Conservation (phyloP, 2,797 vertebrate species). For the Meriones psammophilus region DNA sequence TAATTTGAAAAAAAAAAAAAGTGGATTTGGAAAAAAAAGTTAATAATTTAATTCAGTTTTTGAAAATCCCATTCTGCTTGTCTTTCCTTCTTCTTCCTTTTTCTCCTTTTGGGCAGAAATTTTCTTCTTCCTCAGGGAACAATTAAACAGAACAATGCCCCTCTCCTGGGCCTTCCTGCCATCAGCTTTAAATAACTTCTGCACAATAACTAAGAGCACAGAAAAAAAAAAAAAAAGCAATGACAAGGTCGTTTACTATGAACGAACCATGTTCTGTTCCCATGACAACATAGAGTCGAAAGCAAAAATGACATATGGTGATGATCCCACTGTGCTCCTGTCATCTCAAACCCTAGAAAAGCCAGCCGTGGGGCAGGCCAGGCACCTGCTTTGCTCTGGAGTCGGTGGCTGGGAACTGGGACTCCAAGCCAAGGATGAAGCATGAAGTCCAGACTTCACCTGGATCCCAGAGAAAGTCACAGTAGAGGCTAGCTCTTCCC, state of each 20-base stretch:
- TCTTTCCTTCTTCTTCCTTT: background rate
- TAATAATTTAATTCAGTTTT: background rate
- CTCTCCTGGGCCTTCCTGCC: slow-evolving; percentile 82
- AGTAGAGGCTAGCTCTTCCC: background rate
- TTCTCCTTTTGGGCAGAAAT: slow-evolving; percentile 31
- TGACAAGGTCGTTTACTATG: slow-evolving; percentile 86
- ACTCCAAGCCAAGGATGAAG: background rate
- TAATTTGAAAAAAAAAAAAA: slow-evolving; percentile 7
- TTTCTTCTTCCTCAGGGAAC: slow-evolving; percentile 40
- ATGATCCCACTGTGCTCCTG: slow-evolving; percentile 68
- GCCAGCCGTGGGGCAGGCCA: too few relatives aligned
- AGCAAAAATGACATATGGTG: slow-evolving; percentile 77
- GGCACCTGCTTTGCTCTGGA: background rate
- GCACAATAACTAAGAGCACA: slow-evolving; percentile 82
- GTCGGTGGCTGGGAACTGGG: background rate
- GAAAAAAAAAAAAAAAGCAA: slow-evolving; percentile 76
- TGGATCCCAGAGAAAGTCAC: background rate
- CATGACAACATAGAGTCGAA: slow-evolving; percentile 84
- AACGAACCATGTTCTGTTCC: slow-evolving; percentile 87
- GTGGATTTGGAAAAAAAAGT: background rate
- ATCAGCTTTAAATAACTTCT: slow-evolving; percentile 86
- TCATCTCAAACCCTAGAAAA: background rate
- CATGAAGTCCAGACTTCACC: background rate
- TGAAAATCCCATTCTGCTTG: background rate
- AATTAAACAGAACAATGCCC: slow-evolving; percentile 71